Conservation (phyloP, 2,888 invertebrate genomes). For the Tenthredo notha region DNA sequence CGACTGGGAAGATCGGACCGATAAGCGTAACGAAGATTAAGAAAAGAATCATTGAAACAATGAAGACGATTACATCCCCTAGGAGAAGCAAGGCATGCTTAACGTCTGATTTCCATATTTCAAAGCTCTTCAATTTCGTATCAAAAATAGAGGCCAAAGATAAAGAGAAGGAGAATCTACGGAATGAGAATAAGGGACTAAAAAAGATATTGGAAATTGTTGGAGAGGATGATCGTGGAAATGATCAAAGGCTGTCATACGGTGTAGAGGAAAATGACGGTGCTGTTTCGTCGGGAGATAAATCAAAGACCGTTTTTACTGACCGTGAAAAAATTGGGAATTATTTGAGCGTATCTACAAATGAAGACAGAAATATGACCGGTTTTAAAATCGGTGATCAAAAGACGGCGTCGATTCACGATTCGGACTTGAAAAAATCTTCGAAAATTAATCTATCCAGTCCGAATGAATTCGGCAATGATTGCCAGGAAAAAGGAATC, state of each 20-base stretch:
- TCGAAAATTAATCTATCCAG: conserved; percentile 16
- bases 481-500: conserved; percentile 34
- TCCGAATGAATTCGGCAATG: conserved; percentile 1
- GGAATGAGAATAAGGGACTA: neutral
- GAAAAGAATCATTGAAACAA: conserved; percentile 65
- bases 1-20: conserved; percentile 40
- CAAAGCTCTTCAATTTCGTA: conserved; percentile 39
- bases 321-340: neutral
- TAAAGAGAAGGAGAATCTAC: conserved; percentile 1
- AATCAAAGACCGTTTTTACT: conserved; percentile 24
- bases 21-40: conserved; percentile 62
- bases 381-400: conserved; percentile 15
- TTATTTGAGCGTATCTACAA: neutral
- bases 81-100: conserved; percentile 61
- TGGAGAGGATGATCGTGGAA: neutral
- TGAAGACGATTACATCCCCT: conserved; percentile 70
- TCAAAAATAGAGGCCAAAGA: conserved; percentile 15
- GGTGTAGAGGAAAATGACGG: neutral
- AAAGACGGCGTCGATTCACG: neutral
- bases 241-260: conserved; percentile 29
- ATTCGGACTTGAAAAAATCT: neutral
- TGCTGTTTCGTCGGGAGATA: neutral
- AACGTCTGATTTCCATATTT: conserved; percentile 43
- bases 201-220: neutral
- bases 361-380: neutral